Conservation (phyloP, 2,113 vertebrate genomes). For the Gallinago jamesoni region DNA sequence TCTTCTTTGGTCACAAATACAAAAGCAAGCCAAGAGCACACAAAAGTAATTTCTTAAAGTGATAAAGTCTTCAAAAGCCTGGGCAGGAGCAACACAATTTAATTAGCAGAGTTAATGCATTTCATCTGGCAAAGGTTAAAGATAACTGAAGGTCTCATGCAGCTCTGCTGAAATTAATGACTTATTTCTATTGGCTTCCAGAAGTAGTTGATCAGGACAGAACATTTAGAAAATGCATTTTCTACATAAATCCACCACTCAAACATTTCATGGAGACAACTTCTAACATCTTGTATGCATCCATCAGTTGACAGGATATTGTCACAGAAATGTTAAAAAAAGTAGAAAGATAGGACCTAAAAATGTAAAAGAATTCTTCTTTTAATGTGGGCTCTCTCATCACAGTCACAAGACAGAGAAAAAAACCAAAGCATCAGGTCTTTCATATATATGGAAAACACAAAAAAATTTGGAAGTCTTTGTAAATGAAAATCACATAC, state of each 20-base stretch:
- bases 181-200: neutral
- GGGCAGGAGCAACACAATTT: neutral
- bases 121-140: constrained; percentile 9
- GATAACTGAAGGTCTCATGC: neutral
- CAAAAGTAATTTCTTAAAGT: neutral
- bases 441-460: neutral
- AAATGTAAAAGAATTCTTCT: neutral
- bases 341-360: neutral
- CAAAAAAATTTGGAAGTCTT: neutral
- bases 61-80: constrained; percentile 19
- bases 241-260: neutral
- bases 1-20: neutral
- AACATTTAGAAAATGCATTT: neutral
- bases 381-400: neutral
- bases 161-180: neutral
- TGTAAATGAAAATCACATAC: neutral
- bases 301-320: neutral
- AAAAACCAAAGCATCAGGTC: neutral
- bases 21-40: neutral
- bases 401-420: neutral
- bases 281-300: neutral
- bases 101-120: neutral
- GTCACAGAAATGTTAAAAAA: neutral
- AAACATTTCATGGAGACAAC: neutral
- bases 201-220: neutral